These are phyloP conservation scores for Puntigrus tetrazona DNA, from an alignment of 2,113 vertebrate genomes.

Conservation along the genomic window DNA sequence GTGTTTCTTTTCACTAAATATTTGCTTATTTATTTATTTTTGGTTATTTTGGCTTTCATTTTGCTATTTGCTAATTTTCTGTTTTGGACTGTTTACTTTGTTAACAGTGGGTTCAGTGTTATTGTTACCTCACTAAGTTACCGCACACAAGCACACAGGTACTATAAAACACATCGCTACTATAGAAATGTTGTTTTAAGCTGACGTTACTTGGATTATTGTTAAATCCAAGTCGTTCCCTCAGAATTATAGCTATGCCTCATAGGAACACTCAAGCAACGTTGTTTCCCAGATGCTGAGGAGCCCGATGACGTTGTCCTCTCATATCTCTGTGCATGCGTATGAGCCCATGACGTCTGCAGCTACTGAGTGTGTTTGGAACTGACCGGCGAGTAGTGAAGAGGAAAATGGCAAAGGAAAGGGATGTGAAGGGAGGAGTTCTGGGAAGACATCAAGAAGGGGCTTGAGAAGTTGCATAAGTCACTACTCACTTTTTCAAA, in stretches of 20 bases:
- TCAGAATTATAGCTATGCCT: background rate
- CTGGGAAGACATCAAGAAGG: background rate
- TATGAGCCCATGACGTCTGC: constrained; percentile 38
- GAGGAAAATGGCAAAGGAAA: background rate
- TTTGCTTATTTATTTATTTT: background rate
- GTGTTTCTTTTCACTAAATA: background rate
- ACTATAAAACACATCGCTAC: background rate
- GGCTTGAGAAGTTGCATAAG: background rate
- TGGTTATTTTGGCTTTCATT: background rate
- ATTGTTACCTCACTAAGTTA: background rate
- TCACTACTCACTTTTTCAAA: background rate
- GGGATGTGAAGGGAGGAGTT: constrained; percentile 2
- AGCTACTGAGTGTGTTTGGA: background rate
- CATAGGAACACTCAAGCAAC: background rate
- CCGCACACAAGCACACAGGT: background rate
- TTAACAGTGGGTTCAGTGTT: background rate
- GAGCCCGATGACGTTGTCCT: constrained; percentile 33
- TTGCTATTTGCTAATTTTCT: background rate
- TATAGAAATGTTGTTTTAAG: background rate
- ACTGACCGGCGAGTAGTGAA: background rate
- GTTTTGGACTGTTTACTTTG: background rate
- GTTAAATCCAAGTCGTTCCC: background rate
- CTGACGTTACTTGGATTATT: constrained; percentile 29
- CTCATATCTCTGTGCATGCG: constrained; percentile 1
- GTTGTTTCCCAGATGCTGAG: constrained; percentile 13